Conservation (phyloP, 2,888 invertebrate species). For the Drosophila birchii region DNA sequence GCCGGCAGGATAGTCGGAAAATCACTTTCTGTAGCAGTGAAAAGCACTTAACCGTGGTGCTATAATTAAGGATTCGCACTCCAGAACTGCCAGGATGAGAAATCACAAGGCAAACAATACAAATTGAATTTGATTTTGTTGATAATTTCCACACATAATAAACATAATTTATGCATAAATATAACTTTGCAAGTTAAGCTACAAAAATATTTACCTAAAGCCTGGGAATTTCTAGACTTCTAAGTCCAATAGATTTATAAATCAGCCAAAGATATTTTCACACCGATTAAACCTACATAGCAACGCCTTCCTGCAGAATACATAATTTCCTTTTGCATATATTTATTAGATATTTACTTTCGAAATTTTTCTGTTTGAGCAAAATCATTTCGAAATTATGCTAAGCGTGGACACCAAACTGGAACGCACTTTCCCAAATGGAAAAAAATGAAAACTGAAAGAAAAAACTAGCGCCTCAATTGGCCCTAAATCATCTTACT, state of each 20-base stretch:
- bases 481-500: constrained; percentile 71
- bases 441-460: constrained; percentile 7
- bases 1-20: constrained; percentile 17
- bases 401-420: constrained; percentile 62
- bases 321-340: constrained; percentile 1
- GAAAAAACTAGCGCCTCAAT: constrained; percentile 50
- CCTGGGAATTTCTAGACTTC: constrained; percentile 1
- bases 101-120: background rate
- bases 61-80: constrained; percentile 8
- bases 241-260: background rate
- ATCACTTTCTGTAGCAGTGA: constrained; percentile 19
- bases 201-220: background rate
- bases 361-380: constrained; percentile 48
- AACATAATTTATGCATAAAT: background rate
- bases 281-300: constrained; percentile 14
- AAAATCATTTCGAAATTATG: constrained; percentile 76
- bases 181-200: background rate
- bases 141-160: background rate
- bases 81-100: background rate
- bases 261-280: constrained; percentile 14
- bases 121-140: background rate
- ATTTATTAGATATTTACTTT: constrained; percentile 49
- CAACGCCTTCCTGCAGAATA: constrained; percentile 25
- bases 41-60: constrained; percentile 21
- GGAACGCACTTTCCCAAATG: constrained; percentile 66